phyloP scores from a whole-genome alignment of 23 tunicate species.

The Halocynthia aurantium region DNA sequence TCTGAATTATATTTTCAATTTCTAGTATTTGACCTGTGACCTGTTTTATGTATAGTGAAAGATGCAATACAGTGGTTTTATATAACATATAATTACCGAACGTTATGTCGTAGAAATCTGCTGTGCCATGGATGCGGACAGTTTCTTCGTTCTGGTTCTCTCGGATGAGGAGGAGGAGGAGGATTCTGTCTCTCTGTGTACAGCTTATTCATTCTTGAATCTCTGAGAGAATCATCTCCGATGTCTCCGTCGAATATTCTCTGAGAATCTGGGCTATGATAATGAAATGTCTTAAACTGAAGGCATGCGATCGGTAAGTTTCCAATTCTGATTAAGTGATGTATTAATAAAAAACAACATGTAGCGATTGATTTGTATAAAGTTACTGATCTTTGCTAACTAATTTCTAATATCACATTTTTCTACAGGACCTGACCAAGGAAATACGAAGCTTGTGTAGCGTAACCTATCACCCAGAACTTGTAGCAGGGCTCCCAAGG shows the following conservation, averaged over 20 bases:
- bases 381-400: too few relatives aligned
- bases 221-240: conserved; percentile 51
- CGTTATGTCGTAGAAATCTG: conserved; percentile 55
- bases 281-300: background rate
- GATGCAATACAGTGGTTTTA: background rate
- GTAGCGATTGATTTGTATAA: too few relatives aligned
- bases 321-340: too few relatives aligned
- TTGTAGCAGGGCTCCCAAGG: too few relatives aligned
- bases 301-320: background rate
- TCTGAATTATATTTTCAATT: conserved; percentile 6
- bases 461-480: too few relatives aligned
- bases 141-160: conserved; percentile 78
- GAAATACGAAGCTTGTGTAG: too few relatives aligned
- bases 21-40: too few relatives aligned
- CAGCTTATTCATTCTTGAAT: conserved; percentile 39
- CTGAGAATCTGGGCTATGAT: conserved; percentile 69
- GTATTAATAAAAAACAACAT: too few relatives aligned
- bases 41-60: too few relatives aligned
- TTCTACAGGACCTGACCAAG: too few relatives aligned
- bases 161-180: conserved; percentile 65
- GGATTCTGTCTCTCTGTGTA: conserved; percentile 37
- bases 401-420: too few relatives aligned
- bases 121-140: conserved; percentile 88
- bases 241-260: conserved; percentile 53
- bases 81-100: conserved; percentile 33